A percentile compares a stretch with the other conserved stretches of the same genome.
phyloP scores from a whole-genome alignment of 2,797 vertebrate species.

The Chromobotia macracanthus region DNA sequence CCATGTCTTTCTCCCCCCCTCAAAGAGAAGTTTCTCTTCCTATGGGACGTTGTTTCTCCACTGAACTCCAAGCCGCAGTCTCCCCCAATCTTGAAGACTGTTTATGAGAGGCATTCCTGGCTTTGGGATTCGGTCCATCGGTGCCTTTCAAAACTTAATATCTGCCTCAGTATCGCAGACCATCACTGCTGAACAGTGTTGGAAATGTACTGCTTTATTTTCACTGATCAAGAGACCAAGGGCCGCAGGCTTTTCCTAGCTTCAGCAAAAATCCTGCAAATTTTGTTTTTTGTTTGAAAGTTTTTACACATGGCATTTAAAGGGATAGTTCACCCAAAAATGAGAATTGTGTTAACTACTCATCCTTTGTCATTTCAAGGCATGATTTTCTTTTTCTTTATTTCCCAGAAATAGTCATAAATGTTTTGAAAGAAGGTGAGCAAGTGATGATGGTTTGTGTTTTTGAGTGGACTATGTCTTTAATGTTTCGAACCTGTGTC shows the following conservation, averaged over 20 bases:
- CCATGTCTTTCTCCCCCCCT: constrained; percentile 51
- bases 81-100: constrained; percentile 37
- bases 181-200: constrained; percentile 19
- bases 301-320: constrained; percentile 31
- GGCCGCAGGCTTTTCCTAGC: constrained; percentile 23
- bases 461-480: background rate
- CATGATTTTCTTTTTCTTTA: no score
- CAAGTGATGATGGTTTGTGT: background rate
- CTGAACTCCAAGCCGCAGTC: constrained; percentile 41
- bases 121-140: constrained; percentile 39
- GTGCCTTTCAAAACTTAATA: constrained; percentile 43
- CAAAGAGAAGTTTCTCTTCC: no score
- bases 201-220: constrained; percentile 38
- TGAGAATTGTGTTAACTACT: background rate
- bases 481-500: constrained; percentile 34
- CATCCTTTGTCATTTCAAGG: background rate
- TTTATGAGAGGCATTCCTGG: constrained; percentile 48
- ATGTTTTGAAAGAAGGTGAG: background rate
- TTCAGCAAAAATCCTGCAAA: constrained; percentile 12
- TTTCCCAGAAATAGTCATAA: background rate
- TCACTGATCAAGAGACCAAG: constrained; percentile 22
- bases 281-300: constrained; percentile 58
- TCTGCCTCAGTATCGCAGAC: constrained; percentile 36
- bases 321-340: background rate
- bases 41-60: constrained; percentile 36